Conservation (phyloP, 2,113 vertebrate genomes). For the Dermatemys mawii region DNA sequence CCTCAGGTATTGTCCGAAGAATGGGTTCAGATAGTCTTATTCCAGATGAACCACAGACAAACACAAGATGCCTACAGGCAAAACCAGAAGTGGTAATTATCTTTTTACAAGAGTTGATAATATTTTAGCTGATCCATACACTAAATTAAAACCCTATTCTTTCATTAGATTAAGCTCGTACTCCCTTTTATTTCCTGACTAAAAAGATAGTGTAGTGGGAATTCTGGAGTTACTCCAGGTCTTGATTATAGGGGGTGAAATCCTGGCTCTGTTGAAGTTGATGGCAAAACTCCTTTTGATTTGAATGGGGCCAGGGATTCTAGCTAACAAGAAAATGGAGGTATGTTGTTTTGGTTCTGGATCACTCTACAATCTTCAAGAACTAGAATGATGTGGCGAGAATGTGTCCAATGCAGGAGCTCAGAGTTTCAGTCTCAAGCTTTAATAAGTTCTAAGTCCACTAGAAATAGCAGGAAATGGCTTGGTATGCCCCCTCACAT, state of each 20-base stretch:
- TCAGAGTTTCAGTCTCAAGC: neutral
- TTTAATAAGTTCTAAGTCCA: neutral
- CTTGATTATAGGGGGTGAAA: neutral
- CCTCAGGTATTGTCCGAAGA: constrained; percentile 56
- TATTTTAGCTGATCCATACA: neutral
- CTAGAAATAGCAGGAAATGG: neutral
- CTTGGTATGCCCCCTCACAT: neutral
- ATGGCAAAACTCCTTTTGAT: neutral
- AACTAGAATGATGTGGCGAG: neutral
- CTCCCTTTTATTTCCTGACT: neutral
- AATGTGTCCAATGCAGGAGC: neutral
- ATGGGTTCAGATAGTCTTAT: constrained; percentile 57
- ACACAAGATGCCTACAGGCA: constrained; percentile 30
- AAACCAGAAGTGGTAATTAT: neutral
- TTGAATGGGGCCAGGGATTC: neutral
- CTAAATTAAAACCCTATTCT: constrained; percentile 21
- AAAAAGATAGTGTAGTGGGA: neutral
- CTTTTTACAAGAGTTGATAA: constrained; percentile 26
- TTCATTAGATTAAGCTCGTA: neutral
- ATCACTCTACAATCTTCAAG: neutral
- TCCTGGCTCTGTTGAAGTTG: neutral
- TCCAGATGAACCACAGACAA: constrained; percentile 45
- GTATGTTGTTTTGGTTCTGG: neutral
- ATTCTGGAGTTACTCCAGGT: neutral
- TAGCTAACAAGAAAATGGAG: neutral